These are phyloP conservation scores for Chloropsis cyanopogon DNA, from an alignment of 2,113 vertebrate species.

Conservation along the genomic window DNA sequence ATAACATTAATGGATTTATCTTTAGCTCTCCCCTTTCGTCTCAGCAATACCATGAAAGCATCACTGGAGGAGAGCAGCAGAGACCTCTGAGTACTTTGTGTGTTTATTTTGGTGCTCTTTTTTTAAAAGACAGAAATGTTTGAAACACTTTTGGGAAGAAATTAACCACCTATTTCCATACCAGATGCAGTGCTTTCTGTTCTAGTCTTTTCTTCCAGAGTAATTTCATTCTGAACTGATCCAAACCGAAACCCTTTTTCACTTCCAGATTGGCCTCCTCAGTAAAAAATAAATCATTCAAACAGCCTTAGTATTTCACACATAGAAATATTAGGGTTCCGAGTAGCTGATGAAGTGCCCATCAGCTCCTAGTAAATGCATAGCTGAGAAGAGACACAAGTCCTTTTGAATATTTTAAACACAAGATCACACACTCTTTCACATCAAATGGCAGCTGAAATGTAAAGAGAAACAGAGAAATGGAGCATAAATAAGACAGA, in stretches of 20 bases:
- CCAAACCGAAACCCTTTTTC: background rate
- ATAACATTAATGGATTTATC: slow-evolving; percentile 33
- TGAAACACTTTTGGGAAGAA: background rate
- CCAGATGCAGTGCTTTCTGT: background rate
- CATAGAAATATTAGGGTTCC: background rate
- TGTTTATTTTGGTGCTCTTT: background rate
- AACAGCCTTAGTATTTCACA: background rate
- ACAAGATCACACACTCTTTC: background rate
- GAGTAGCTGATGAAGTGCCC: background rate
- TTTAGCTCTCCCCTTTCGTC: background rate
- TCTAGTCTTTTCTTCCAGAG: background rate
- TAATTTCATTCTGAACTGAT: background rate
- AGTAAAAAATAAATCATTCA: background rate
- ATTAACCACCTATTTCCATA: background rate
- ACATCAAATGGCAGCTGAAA: background rate
- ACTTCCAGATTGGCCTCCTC: background rate
- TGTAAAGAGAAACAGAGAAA: slow-evolving; percentile 16
- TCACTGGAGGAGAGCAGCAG: background rate
- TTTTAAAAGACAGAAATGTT: background rate
- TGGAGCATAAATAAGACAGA: slow-evolving; percentile 7
- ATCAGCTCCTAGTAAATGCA: background rate
- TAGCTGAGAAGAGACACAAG: background rate
- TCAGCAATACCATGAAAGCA: background rate
- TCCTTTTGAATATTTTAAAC: background rate
- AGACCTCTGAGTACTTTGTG: background rate